A percentile compares a stretch with the other conserved stretches of the same genome.
phyloP scores from a whole-genome alignment of 2,113 vertebrate species.

The Xiphias gladius region DNA sequence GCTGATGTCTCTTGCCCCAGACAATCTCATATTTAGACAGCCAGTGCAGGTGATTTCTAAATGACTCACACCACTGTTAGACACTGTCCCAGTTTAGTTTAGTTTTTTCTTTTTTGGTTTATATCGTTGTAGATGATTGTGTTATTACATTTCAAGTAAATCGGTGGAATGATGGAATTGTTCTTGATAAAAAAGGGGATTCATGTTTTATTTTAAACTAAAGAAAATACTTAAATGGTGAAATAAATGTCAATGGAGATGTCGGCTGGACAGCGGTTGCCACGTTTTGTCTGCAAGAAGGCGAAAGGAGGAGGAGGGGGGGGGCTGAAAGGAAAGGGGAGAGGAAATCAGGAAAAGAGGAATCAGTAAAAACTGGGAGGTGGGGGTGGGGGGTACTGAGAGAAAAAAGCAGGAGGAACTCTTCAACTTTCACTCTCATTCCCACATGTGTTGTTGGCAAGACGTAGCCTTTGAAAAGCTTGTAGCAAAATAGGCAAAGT shows the following conservation, averaged over 20 bases:
- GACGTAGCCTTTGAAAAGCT: constrained; percentile 84
- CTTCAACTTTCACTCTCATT: constrained; percentile 82
- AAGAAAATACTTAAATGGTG: constrained; percentile 53
- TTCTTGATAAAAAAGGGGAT: constrained; percentile 35
- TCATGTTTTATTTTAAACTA: constrained; percentile 61
- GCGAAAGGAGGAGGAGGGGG: background rate
- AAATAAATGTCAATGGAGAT: constrained; percentile 58
- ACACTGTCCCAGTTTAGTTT: constrained; percentile 33
- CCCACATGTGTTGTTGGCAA: constrained; percentile 84
- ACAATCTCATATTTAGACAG: constrained; percentile 51
- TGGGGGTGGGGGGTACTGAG: constrained; percentile 17
- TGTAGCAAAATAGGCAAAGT: constrained; percentile 80
- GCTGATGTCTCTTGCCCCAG: constrained; percentile 69
- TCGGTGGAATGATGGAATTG: constrained; percentile 47
- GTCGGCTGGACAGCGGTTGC: constrained; percentile 61
- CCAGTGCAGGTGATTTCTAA: constrained; percentile 59
- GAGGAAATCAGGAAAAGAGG: constrained; percentile 51
- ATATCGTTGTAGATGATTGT: constrained; percentile 36
- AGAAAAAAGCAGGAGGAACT: constrained; percentile 75
- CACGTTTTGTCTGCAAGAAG: constrained; percentile 42
- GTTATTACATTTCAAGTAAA: constrained; percentile 29
- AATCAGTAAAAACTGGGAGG: constrained; percentile 76
- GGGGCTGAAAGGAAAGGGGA: constrained; percentile 31
- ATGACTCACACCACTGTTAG: constrained; percentile 43
- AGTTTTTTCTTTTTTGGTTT: background rate